Base-by-base conservation (phyloP, 2,888 invertebrate genomes). In the Euzophera pinguis region DNA sequence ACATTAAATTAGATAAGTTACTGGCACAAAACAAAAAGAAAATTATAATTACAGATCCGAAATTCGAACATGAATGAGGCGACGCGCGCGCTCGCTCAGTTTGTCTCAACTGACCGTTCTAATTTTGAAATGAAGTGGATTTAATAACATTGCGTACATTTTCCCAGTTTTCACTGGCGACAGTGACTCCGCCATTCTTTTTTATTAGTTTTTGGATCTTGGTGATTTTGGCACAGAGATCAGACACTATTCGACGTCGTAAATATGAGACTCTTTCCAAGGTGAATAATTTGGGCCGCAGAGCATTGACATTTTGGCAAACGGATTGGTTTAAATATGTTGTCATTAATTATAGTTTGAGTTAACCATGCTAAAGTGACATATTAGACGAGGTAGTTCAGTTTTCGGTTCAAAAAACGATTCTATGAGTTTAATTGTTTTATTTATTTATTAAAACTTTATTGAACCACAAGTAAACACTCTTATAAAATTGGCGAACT, bases 81-180 rank as follows among this genome's bases (percentile, higher is more conserved):
- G 70, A 57, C 74, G 70, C 84, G 87, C 83, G 73, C 78, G 78
- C 84, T 84, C 78, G 73, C 62, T 75, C 73, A 75, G 69, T 63
- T 66, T 63, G 75, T 73, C 80, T 73, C 77, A 82, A 89, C 89
- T 89, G 89, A 76, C 80, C 77, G 73, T 75, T 83, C 87, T 88
- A 89, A 83, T 83, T 87, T 87, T 81, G 83, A 83, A 81, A 78
- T 81, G 79, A 81, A 84, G 85, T 83, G 85, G 79, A 73, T 81
- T 84, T 87, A 84, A 84, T 84, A 86, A 84, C 82, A 85, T 82
- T 75, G 78, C 80, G 76, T 83, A 78, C 75, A 84, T 87, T 89
- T 85, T 78, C 82, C 77, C 73, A 78, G 79, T 82, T 87, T 84
- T 79, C 75, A 72, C 71, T 65, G 57, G 74, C 75, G 79, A 80